Base-by-base conservation (phyloP, 2,888 invertebrate genomes). In the Eristalis tenax region DNA sequence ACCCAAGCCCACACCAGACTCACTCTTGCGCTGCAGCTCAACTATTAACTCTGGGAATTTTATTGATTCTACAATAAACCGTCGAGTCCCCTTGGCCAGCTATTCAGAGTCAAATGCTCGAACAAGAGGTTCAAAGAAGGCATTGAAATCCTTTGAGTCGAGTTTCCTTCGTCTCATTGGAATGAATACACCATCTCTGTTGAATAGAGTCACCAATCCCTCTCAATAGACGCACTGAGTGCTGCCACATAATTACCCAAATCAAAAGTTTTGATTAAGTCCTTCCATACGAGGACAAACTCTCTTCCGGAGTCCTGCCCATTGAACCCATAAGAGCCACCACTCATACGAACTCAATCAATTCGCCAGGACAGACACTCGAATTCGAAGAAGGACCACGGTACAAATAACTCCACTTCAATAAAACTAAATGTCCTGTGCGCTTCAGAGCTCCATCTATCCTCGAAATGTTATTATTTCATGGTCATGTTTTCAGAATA, bases 401-500 rank as follows among this genome's bases (percentile, higher is more conserved):
- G 11, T 32, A 66, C 59, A 59, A 70, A 70, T 23, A 75, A 64
- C 40, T 75, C 38, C 57, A 76, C 70, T 70, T 65, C 65, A 76
- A 76, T 76, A 82, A 82, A 82, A 82, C 70, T 76, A 76, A 76
- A 76, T 82, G 82, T 82, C 70, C 69, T 69, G 64, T 57, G 64
- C 69, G 26, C 56, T 28, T 10, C 69, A 61, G 28, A 22, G 43
- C 35, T 28, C 5, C 64, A 69, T 64, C 66, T 15, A 69, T 69
- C 70, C 40, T 43, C 50, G 65, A 71, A 83, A 65, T 83, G 69
- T 79, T 83, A 83, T 79, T 79, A 77, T 75, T 83, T 79, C 79
- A 83, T 83, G 78, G 83, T 65, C 78, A 79, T 79, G 83, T 83
- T 63, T 75, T 26, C 15, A 64, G 73, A 65, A 83, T 74, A 78